phyloP scores from a whole-genome alignment of 2,888 invertebrate genomes.

The Gandaritis pyraliata region DNA sequence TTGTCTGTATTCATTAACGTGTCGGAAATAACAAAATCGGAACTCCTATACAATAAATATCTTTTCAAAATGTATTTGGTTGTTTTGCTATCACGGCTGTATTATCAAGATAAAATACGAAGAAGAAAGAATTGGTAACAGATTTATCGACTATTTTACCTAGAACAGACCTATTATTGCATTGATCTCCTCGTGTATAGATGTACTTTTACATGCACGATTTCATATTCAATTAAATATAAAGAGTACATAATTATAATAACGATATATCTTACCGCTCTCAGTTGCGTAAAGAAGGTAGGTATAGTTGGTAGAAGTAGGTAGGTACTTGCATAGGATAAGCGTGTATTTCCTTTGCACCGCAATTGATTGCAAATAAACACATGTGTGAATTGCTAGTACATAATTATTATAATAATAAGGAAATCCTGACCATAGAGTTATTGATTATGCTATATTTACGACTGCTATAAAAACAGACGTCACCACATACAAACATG shows the following conservation, averaged over 20 bases:
- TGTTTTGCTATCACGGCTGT: no score
- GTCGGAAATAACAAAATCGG: slow-evolving; percentile 18
- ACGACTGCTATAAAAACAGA: neutral
- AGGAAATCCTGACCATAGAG: neutral
- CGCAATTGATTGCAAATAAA: slow-evolving; percentile 24
- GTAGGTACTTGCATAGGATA: slow-evolving; percentile 27
- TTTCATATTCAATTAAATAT: slow-evolving; percentile 1
- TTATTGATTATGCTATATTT: neutral
- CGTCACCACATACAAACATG: no score
- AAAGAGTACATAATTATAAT: slow-evolving; percentile 3
- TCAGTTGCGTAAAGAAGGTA: neutral
- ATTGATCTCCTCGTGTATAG: no score
- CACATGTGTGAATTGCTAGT: slow-evolving; percentile 21
- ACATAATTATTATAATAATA: neutral
- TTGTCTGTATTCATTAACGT: slow-evolving; percentile 24
- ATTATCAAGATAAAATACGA: no score
- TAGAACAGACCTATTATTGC: no score
- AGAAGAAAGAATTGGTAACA: no score
- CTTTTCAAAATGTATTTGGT: neutral
- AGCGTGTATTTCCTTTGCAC: slow-evolving; percentile 28
- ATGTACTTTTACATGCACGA: no score
- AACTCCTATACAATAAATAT: slow-evolving; percentile 3
- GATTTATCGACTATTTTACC: no score
- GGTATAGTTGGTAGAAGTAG: neutral
- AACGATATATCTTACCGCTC: slow-evolving; percentile 6